These are phyloP conservation scores for Dallia pectoralis DNA, from an alignment of 2,797 vertebrate species.

Conservation along the genomic window DNA sequence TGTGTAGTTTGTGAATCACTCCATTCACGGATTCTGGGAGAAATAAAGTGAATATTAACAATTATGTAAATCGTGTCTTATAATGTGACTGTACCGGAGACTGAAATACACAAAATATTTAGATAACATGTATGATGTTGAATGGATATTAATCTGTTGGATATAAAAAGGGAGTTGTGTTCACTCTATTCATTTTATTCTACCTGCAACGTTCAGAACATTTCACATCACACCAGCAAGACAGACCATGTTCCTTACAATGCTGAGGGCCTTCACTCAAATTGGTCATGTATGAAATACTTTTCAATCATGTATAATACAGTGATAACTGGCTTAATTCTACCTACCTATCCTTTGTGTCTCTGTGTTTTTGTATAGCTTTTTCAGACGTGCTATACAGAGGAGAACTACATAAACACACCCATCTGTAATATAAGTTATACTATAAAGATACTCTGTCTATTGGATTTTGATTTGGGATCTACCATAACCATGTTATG, in stretches of 20 bases:
- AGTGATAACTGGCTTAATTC: background rate
- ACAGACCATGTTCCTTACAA: background rate
- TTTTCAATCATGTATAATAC: background rate
- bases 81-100: slow-evolving; percentile 47
- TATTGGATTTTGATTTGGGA: background rate
- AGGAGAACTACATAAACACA: slow-evolving; percentile 76
- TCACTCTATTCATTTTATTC: background rate
- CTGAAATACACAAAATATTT: slow-evolving; percentile 42
- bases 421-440: slow-evolving; percentile 75
- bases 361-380: slow-evolving; percentile 55
- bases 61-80: slow-evolving; percentile 40
- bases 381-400: slow-evolving; percentile 69
- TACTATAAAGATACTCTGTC: slow-evolving; percentile 69
- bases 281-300: background rate
- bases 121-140: background rate
- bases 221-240: background rate
- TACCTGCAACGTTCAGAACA: background rate
- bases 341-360: background rate
- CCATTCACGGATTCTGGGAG: slow-evolving; percentile 42
- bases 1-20: slow-evolving; percentile 54
- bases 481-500: background rate
- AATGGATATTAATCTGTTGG: background rate
- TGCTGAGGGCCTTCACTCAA: background rate
- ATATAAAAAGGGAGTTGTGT: background rate
- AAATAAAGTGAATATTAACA: slow-evolving; percentile 23